Conservation (phyloP, 2,797 vertebrate species). For the Xenentodon cancila region DNA sequence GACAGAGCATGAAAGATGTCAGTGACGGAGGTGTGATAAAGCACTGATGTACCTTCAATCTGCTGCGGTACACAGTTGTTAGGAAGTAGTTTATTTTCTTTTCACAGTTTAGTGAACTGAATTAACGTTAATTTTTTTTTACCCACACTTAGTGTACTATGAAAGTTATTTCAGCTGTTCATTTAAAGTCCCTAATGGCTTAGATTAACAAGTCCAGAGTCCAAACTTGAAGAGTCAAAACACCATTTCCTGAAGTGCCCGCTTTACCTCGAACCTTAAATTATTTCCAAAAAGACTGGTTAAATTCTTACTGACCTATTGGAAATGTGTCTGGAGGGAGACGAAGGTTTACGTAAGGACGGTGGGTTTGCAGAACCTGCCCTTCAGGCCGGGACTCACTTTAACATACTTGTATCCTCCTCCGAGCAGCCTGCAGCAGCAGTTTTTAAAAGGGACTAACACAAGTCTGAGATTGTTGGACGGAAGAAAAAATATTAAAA, state of each 20-base stretch:
- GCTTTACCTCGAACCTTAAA: conserved; percentile 15
- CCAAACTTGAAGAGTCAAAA: conserved; percentile 3
- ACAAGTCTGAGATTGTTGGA: conserved; percentile 1
- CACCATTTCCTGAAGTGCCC: conserved; percentile 1
- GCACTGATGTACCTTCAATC: neutral
- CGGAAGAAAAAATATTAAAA: conserved; percentile 1
- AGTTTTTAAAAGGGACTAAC: neutral
- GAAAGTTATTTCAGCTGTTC: conserved; percentile 16
- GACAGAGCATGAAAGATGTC: neutral
- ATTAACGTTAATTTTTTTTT: neutral
- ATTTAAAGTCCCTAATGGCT: conserved; percentile 12
- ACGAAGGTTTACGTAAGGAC: neutral
- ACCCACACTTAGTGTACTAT: too few relatives aligned
- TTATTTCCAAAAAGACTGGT: conserved; percentile 24
- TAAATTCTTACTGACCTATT: conserved; percentile 8
- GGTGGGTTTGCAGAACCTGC: conserved; percentile 2
- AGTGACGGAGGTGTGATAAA: neutral
- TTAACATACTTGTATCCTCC: conserved; percentile 5
- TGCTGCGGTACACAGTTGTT: conserved; percentile 1
- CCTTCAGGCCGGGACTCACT: conserved; percentile 3
- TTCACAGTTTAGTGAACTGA: neutral
- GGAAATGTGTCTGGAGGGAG: neutral
- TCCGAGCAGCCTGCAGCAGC: neutral
- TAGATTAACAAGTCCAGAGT: conserved; percentile 23
- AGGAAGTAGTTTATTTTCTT: neutral